Evolutionary conservation across 2,113 vertebrate genomes (phyloP).

Genomic region (Meleagris gallopavo): DNA sequence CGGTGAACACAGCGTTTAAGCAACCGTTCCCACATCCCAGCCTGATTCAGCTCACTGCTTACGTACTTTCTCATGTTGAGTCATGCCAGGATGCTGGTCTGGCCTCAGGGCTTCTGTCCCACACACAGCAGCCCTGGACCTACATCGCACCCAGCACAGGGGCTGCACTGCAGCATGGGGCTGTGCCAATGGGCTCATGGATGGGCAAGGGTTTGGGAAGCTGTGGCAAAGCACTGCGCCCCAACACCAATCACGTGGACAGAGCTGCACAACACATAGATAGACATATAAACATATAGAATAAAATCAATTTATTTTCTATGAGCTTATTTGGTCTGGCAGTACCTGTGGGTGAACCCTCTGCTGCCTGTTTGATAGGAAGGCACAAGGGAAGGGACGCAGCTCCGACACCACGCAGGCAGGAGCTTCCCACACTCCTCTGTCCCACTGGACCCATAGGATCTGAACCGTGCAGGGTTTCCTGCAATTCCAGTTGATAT

Average conservation of each 20-base stretch:
- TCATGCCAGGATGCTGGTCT: rapidly evolving
- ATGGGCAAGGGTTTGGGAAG: not conserved
- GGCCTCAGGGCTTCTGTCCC: not conserved
- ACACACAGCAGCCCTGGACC: not conserved
- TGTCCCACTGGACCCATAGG: not conserved
- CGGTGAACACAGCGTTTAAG: not conserved
- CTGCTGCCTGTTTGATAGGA: not conserved
- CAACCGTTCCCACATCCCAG: not conserved
- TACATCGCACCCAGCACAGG: not conserved
- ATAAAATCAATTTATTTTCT: slow-evolving; percentile 56
- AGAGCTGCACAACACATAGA: rapidly evolving
- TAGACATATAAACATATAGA: not conserved
- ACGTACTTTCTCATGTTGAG: not conserved
- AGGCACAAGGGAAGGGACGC: not conserved
- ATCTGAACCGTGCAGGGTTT: not conserved
- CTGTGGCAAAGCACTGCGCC: not conserved
- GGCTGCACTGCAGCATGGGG: too few species aligned
- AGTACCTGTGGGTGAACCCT: not conserved
- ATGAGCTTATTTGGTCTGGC: not conserved
- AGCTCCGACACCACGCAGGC: not conserved
- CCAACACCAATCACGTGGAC: rapidly evolving
- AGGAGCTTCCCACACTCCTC: not conserved
- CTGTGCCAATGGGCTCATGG: not conserved
- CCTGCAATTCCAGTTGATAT: not conserved
- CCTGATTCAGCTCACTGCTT: not conserved